phyloP scores from a whole-genome alignment of 2,797 vertebrate species.

The Chloroceryle inda region DNA sequence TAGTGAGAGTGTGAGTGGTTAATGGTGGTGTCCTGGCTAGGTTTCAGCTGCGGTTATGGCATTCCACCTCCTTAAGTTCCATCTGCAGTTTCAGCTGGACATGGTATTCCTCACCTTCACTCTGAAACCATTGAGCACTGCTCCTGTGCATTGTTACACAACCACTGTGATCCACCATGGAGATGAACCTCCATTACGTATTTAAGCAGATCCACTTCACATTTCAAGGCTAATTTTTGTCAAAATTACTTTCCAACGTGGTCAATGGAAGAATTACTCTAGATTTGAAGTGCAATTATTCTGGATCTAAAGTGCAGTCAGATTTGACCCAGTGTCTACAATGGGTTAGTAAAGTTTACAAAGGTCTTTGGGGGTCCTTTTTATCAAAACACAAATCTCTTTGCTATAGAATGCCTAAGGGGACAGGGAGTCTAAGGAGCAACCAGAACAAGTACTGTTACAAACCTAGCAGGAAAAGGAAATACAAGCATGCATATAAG shows the following conservation, averaged over 20 bases:
- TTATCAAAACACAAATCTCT: not conserved
- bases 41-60: slow-evolving; percentile 40
- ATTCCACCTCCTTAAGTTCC: slow-evolving; percentile 53
- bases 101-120: slow-evolving; percentile 49
- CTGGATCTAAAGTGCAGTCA: not conserved
- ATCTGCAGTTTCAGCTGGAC: slow-evolving; percentile 51
- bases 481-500: not conserved
- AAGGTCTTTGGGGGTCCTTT: not conserved
- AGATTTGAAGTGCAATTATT: slow-evolving; percentile 8
- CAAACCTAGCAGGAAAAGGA: not conserved
- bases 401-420: not conserved
- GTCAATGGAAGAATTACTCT: not conserved
- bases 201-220: not conserved
- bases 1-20: slow-evolving; percentile 32
- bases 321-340: not conserved
- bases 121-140: not conserved
- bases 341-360: not conserved
- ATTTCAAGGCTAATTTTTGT: not conserved
- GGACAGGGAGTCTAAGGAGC: not conserved
- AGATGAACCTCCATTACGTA: not conserved
- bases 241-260: not conserved
- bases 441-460: not conserved
- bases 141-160: not conserved
- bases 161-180: not conserved
- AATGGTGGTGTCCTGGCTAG: not conserved